Conservation (phyloP, 2,888 invertebrate genomes). For the Plusia festucae region DNA sequence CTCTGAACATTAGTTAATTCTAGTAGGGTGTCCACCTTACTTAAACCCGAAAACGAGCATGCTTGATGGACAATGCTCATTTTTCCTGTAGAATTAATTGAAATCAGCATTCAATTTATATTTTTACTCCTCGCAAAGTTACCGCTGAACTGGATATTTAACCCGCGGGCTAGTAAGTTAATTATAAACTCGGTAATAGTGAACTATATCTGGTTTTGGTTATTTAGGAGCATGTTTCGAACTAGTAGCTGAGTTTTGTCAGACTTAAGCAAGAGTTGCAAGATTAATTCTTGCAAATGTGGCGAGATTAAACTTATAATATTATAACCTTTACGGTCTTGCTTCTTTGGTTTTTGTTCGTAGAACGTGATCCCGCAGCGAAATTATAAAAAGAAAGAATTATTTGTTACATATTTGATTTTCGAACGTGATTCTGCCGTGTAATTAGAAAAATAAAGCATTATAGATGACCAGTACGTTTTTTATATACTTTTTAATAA, state of each 20-base stretch:
- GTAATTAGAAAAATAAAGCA: too few species aligned
- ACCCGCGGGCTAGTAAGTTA: background rate
- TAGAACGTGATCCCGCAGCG: background rate
- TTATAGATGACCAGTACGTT: too few species aligned
- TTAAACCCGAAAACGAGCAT: background rate
- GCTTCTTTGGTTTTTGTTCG: background rate
- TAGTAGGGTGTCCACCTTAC: too few species aligned
- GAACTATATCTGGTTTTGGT: background rate
- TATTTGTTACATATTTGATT: too few species aligned
- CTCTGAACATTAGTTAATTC: too few species aligned
- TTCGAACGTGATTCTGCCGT: too few species aligned
- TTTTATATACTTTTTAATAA: too few species aligned
- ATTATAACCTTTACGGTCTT: conserved; percentile 4
- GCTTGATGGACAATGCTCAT: background rate
- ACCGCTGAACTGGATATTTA: background rate
- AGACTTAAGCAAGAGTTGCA: conserved; percentile 4
- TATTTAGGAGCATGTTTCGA: conserved; percentile 7
- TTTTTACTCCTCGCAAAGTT: background rate
- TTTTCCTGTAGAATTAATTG: background rate
- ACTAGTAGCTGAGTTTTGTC: conserved; percentile 9
- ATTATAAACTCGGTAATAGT: conserved; percentile 4
- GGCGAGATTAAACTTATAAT: background rate
- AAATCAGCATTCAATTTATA: background rate
- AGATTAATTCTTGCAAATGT: conserved; percentile 4
- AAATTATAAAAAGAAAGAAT: background rate